These are phyloP conservation scores for Hypotaenidia philippensis DNA, from an alignment of 2,797 vertebrate genomes.

Conservation along the genomic window DNA sequence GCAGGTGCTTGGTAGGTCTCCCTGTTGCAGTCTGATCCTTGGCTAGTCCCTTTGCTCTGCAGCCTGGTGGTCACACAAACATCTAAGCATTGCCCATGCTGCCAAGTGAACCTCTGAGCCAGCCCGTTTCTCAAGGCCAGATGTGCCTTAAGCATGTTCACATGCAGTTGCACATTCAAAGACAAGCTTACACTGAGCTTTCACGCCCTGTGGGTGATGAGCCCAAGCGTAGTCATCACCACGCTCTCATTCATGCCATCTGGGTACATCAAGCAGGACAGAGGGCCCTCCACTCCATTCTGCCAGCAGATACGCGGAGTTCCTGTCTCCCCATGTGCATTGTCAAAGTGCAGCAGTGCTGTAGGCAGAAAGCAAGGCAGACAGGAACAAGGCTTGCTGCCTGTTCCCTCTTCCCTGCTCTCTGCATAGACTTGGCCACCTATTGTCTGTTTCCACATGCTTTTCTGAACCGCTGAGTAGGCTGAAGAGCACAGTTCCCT, in stretches of 20 bases:
- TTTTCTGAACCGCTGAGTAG: neutral
- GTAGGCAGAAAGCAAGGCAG: neutral
- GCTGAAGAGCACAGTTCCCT: neutral
- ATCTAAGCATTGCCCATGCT: neutral
- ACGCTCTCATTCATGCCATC: neutral
- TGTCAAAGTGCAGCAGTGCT: neutral
- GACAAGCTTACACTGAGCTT: neutral
- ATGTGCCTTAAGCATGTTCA: neutral
- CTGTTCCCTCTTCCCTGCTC: neutral
- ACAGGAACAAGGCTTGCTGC: neutral
- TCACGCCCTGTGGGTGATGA: neutral
- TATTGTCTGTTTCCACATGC: neutral
- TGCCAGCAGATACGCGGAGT: neutral
- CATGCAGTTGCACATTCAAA: neutral
- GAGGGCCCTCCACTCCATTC: neutral
- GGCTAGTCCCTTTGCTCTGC: neutral
- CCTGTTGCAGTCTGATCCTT: neutral
- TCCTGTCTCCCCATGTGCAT: neutral
- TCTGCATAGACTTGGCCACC: neutral
- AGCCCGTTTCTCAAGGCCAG: neutral
- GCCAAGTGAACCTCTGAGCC: neutral
- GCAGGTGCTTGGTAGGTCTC: neutral
- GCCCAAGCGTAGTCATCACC: neutral
- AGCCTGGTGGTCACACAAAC: neutral
- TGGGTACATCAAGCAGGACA: neutral